phyloP scores from a whole-genome alignment of 2,888 invertebrate genomes.

The Argyresthia albistria region DNA sequence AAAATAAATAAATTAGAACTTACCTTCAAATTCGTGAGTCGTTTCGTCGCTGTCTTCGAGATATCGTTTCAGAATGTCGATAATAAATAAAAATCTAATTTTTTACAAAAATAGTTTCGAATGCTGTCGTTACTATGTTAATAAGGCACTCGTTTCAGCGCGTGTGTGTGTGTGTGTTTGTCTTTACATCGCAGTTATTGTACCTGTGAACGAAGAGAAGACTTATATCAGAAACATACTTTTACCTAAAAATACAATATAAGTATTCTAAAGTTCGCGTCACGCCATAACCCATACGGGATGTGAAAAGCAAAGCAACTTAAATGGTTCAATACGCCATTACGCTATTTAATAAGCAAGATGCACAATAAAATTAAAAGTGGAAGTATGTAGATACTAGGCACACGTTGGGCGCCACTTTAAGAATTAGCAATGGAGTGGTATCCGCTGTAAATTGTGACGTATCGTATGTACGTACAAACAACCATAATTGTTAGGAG shows the following conservation, averaged over 20 bases:
- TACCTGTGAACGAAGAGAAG: constrained; percentile 31
- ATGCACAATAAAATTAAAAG: background rate
- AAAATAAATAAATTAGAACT: background rate
- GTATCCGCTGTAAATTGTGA: too few relatives aligned
- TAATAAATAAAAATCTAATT: background rate
- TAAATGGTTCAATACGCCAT: too few relatives aligned
- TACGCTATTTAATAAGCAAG: background rate
- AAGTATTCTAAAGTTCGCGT: too few relatives aligned
- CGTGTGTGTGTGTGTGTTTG: constrained; percentile 23
- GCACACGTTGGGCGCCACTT: background rate
- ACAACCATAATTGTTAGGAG: background rate
- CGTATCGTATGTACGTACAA: background rate
- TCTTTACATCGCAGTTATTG: constrained; percentile 44
- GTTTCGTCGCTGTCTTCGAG: background rate
- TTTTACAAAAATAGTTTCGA: background rate
- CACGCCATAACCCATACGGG: too few relatives aligned
- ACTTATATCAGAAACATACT: background rate
- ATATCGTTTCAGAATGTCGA: background rate
- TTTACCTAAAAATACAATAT: background rate
- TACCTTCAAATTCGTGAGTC: background rate
- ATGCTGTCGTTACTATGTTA: background rate
- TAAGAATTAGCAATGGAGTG: background rate
- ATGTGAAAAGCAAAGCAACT: background rate
- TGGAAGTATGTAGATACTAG: background rate
- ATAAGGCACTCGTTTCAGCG: constrained; percentile 46